These are phyloP conservation scores for Nemapogon koenigi DNA, from an alignment of 2,888 invertebrate species.

Conservation along the genomic window DNA sequence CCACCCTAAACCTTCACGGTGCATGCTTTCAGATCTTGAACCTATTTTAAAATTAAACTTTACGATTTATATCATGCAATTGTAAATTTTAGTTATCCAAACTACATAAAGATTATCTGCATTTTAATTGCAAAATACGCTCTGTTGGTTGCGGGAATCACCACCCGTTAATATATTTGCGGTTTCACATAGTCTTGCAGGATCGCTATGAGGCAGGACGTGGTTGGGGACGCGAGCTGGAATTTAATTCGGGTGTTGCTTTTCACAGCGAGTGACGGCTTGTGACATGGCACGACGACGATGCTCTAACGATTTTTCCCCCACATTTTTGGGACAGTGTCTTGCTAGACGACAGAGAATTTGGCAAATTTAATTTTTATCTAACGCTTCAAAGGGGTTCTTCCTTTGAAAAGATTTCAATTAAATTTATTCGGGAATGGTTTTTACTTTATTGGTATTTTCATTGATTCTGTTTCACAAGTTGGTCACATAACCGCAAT, in stretches of 20 bases:
- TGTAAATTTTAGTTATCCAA: too few relatives aligned
- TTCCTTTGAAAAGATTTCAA: too few relatives aligned
- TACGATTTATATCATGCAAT: slow-evolving; percentile 25
- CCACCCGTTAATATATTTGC: slow-evolving; percentile 5
- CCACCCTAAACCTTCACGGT: slow-evolving; percentile 11
- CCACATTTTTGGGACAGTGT: slow-evolving; percentile 31
- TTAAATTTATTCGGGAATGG: too few relatives aligned
- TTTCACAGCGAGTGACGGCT: slow-evolving; percentile 38
- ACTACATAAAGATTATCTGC: too few relatives aligned
- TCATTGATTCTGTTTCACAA: too few relatives aligned
- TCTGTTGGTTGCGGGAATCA: too few relatives aligned
- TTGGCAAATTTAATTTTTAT: slow-evolving; percentile 3
- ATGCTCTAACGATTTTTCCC: slow-evolving; percentile 34
- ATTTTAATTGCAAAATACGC: too few relatives aligned
- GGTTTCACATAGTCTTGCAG: not conserved
- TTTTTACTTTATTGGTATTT: too few relatives aligned
- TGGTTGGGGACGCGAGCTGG: slow-evolving; percentile 33
- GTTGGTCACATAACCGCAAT: too few relatives aligned
- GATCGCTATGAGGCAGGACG: slow-evolving; percentile 19
- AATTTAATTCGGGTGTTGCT: slow-evolving; percentile 56
- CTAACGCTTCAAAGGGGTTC: too few relatives aligned
- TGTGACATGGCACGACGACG: slow-evolving; percentile 37
- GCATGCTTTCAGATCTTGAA: not conserved
- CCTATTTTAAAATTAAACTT: slow-evolving; percentile 3
- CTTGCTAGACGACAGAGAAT: slow-evolving; percentile 1